Conservation (phyloP, 2,888 invertebrate genomes). For the Eristalinus aeneus region DNA sequence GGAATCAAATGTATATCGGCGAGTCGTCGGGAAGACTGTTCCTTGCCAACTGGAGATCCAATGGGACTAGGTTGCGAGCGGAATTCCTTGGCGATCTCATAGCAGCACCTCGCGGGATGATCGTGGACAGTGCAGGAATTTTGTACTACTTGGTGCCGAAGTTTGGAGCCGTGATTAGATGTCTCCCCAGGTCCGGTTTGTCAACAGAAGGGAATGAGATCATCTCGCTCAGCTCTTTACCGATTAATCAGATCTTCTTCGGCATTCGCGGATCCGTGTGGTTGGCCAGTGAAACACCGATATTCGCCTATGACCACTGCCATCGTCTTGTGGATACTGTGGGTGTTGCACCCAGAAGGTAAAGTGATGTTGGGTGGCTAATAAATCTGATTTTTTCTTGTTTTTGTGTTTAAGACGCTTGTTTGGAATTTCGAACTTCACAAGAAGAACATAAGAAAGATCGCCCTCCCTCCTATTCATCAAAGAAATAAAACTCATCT, state of each 20-base stretch:
- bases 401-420: too few species aligned
- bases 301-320: constrained; percentile 77
- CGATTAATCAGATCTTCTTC: constrained; percentile 78
- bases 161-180: constrained; percentile 77
- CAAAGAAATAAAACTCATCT: background rate
- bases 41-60: constrained; percentile 17
- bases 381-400: background rate
- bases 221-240: constrained; percentile 77
- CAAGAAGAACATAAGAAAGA: background rate
- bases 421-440: background rate
- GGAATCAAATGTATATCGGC: constrained; percentile 75
- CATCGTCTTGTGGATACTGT: constrained; percentile 73
- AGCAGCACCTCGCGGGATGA: constrained; percentile 75
- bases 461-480: too few species aligned
- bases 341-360: background rate
- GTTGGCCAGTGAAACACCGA: constrained; percentile 77
- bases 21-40: constrained; percentile 72
- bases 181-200: constrained; percentile 73
- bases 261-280: constrained; percentile 76
- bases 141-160: constrained; percentile 78
- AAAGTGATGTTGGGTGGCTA: background rate
- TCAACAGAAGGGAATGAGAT: constrained; percentile 78
- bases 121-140: constrained; percentile 74
- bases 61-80: constrained; percentile 62
- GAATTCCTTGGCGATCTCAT: constrained; percentile 74